Conservation (phyloP, 2,888 invertebrate species). For the Lasioglossum morio region DNA sequence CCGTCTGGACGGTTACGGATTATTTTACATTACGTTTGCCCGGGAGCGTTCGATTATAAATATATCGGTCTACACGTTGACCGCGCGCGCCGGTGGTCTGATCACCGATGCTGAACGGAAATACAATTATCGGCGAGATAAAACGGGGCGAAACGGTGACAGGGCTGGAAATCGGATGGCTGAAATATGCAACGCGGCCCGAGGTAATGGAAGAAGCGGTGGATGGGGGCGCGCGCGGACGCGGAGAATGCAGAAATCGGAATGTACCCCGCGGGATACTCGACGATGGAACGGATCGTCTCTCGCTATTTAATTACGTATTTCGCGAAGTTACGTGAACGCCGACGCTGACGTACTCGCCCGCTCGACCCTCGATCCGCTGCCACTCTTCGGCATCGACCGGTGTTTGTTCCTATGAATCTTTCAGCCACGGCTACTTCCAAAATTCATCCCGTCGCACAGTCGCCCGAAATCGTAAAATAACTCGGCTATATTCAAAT, state of each 20-base stretch:
- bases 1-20: slow-evolving; percentile 25
- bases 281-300: slow-evolving; percentile 70
- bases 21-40: slow-evolving; percentile 33
- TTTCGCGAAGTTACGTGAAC: slow-evolving; percentile 73
- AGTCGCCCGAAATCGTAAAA: neutral
- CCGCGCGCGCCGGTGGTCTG: slow-evolving; percentile 63
- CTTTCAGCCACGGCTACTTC: slow-evolving; percentile 66
- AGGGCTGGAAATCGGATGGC: slow-evolving; percentile 70
- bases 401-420: slow-evolving; percentile 68
- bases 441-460: slow-evolving; percentile 31
- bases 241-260: slow-evolving; percentile 67
- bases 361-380: slow-evolving; percentile 24
- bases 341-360: slow-evolving; percentile 56
- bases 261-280: slow-evolving; percentile 69
- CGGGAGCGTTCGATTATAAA: slow-evolving; percentile 61
- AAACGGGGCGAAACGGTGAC: slow-evolving; percentile 73
- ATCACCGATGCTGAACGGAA: slow-evolving; percentile 72
- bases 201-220: slow-evolving; percentile 54
- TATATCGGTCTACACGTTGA: slow-evolving; percentile 64
- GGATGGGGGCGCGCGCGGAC: slow-evolving; percentile 43
- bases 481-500: too few species aligned
- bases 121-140: slow-evolving; percentile 79
- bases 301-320: slow-evolving; percentile 77
- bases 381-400: slow-evolving; percentile 38
- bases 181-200: slow-evolving; percentile 72